A percentile compares a stretch with the other conserved stretches of the same genome.
Conservation (phyloP, 2,797 vertebrate genomes). For the Fistularia commersonii region DNA sequence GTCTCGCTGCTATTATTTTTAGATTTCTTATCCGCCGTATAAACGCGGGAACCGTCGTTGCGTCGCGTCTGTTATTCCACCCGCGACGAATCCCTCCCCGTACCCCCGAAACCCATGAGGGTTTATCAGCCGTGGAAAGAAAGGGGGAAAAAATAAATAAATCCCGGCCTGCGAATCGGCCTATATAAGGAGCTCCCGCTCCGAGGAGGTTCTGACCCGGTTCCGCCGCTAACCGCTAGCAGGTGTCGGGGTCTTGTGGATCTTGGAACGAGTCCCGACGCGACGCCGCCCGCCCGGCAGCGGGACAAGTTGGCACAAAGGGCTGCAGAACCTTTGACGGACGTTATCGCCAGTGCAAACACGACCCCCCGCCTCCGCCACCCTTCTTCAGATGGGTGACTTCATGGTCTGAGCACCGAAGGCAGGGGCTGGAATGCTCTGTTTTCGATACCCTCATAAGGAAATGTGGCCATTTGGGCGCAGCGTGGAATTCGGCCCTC, state of each 20-base stretch:
- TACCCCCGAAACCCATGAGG: too few relatives aligned
- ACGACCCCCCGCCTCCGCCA: conserved; percentile 56
- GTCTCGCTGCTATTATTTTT: too few relatives aligned
- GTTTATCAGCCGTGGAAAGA: too few relatives aligned
- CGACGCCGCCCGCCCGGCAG: conserved; percentile 15
- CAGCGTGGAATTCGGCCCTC: conserved; percentile 47
- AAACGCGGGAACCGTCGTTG: too few relatives aligned
- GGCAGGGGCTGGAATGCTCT: conserved; percentile 66
- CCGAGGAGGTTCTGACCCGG: conserved; percentile 35
- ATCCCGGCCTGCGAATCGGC: too few relatives aligned
- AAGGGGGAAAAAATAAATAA: too few relatives aligned
- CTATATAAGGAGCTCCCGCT: not conserved
- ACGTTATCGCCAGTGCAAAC: conserved; percentile 78
- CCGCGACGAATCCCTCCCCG: too few relatives aligned
- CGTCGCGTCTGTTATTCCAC: too few relatives aligned
- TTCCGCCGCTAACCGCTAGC: conserved; percentile 70
- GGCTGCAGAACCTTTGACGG: conserved; percentile 31
- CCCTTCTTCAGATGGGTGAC: conserved; percentile 75
- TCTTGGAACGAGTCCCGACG: conserved; percentile 59
- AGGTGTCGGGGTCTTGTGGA: conserved; percentile 75
- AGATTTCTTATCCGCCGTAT: too few relatives aligned
- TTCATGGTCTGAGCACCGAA: conserved; percentile 85
- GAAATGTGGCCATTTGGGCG: conserved; percentile 65
- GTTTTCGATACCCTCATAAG: conserved; percentile 80
- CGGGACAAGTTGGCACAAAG: conserved; percentile 64